Conservation (phyloP, 2,113 vertebrate genomes). For the Sus scrofa region T2T-Sscrofa CM000818.6:18249001-18249500, state of each 20-base stretch:
- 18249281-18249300: not conserved
- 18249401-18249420: not conserved
- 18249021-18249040: too few species aligned
- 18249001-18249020: too few species aligned
- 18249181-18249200: rapidly evolving
- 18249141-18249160: not conserved
- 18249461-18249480: too few species aligned
- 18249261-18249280: not conserved
- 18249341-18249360: not conserved
- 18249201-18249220: not conserved
- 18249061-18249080: not conserved
- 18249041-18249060: not conserved
- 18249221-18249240: not conserved
- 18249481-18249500: too few species aligned
- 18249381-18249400: not conserved
- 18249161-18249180: not conserved
- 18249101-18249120: not conserved
- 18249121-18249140: not conserved
- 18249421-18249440: not conserved
- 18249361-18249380: not conserved
- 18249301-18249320: not conserved
- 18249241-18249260: not conserved
- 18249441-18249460: not conserved
- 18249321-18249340: not conserved
- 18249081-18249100: not conserved